phyloP scores from a whole-genome alignment of 2,113 vertebrate genomes.

The Oreochromis tanganicae region DNA sequence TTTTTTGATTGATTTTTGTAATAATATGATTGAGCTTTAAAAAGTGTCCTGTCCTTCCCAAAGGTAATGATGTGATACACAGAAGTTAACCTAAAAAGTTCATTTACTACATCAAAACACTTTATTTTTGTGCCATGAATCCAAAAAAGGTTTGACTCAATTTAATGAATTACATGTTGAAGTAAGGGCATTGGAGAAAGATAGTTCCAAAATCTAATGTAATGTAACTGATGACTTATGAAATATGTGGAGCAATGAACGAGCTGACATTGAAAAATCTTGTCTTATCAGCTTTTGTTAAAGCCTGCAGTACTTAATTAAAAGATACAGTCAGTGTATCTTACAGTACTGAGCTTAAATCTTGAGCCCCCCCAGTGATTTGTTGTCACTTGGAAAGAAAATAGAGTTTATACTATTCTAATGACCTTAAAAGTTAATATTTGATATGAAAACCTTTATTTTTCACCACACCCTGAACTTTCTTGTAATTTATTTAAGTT shows the following conservation, averaged over 20 bases:
- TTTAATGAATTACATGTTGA: neutral
- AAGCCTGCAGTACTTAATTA: neutral
- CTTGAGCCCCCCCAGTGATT: neutral
- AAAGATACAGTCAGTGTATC: neutral
- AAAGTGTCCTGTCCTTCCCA: neutral
- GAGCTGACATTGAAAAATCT: neutral
- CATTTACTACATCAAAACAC: neutral
- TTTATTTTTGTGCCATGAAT: neutral
- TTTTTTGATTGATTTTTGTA: neutral
- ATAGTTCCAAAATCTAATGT: neutral
- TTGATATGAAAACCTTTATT: neutral
- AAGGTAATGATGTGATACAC: fast-evolving
- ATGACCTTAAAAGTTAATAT: neutral
- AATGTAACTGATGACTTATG: neutral
- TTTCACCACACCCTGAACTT: neutral
- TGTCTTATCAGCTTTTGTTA: neutral
- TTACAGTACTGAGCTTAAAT: neutral
- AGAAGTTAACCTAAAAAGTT: neutral
- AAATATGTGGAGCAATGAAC: neutral
- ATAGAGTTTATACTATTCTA: neutral
- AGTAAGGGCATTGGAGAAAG: neutral
- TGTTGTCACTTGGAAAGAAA: neutral
- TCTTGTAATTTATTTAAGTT: neutral
- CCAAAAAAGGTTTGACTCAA: neutral
- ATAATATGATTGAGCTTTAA: neutral